Conservation (phyloP, 2,797 vertebrate species). For the Acipenser oxyrinchus region DNA sequence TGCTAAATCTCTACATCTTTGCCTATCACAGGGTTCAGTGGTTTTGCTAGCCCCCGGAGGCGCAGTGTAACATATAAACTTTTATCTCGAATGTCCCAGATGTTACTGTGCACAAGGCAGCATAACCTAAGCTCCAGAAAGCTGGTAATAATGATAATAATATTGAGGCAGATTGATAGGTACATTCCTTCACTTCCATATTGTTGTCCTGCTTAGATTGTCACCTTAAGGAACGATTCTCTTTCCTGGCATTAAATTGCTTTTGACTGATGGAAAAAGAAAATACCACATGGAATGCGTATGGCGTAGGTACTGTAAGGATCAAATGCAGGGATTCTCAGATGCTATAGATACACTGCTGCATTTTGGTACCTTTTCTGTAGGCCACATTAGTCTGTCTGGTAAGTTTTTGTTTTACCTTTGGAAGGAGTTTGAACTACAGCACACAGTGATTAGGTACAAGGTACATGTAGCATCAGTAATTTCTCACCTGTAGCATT, state of each 20-base stretch:
- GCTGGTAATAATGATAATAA: slow-evolving; percentile 37
- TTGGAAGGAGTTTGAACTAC: too few species aligned
- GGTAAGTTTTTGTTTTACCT: too few species aligned
- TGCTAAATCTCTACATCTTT: slow-evolving; percentile 51
- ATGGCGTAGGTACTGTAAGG: too few species aligned
- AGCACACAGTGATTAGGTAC: too few species aligned
- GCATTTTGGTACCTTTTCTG: too few species aligned
- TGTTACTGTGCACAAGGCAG: slow-evolving; percentile 39
- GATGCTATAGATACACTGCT: too few species aligned
- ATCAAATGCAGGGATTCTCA: too few species aligned
- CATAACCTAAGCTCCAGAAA: slow-evolving; percentile 51
- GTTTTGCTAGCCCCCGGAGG: slow-evolving; percentile 52
- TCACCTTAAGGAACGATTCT: not conserved
- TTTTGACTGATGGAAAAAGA: not conserved
- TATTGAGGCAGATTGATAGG: slow-evolving; percentile 36
- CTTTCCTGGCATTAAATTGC: not conserved
- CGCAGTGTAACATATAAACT: slow-evolving; percentile 54
- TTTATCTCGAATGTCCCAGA: slow-evolving; percentile 64
- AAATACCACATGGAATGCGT: not conserved
- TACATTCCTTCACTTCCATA: slow-evolving; percentile 28
- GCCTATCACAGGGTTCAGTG: slow-evolving; percentile 53
- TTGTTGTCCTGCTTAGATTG: slow-evolving; percentile 8
- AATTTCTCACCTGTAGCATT: too few species aligned
- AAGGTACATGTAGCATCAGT: too few species aligned
- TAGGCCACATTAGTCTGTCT: too few species aligned